Evolutionary conservation across 2,113 vertebrate genomes (phyloP).

Genomic region (Morone chrysops): DNA sequence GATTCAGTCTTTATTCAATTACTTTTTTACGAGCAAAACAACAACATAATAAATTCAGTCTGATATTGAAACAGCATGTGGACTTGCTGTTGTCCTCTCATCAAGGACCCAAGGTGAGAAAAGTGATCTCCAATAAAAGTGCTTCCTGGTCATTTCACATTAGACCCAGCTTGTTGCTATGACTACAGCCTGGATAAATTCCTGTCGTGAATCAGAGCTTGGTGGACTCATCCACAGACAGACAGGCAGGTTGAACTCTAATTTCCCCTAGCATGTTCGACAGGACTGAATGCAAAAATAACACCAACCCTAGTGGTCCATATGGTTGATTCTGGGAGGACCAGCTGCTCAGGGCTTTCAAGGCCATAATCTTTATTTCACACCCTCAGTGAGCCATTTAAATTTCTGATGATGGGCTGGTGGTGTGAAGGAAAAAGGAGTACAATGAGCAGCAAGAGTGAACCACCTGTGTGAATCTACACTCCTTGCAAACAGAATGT

Average conservation of each 20-base stretch:
- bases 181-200: slow-evolving; percentile 73
- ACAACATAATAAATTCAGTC: neutral
- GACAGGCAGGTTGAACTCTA: slow-evolving; percentile 66
- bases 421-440: slow-evolving; percentile 14
- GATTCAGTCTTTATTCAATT: too few species aligned
- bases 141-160: slow-evolving; percentile 57
- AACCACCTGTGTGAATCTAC: slow-evolving; percentile 41
- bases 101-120: slow-evolving; percentile 37
- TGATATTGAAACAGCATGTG: neutral
- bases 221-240: slow-evolving; percentile 43
- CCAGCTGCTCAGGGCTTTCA: slow-evolving; percentile 71
- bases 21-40: neutral
- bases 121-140: slow-evolving; percentile 59
- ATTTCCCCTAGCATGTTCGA: slow-evolving; percentile 67
- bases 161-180: slow-evolving; percentile 80
- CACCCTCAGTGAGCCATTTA: slow-evolving; percentile 62
- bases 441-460: slow-evolving; percentile 17
- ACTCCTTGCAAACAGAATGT: neutral
- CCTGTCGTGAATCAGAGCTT: slow-evolving; percentile 46
- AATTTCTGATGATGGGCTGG: slow-evolving; percentile 65
- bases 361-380: slow-evolving; percentile 75
- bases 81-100: slow-evolving; percentile 13
- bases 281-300: slow-evolving; percentile 69
- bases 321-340: slow-evolving; percentile 70
- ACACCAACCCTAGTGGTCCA: slow-evolving; percentile 64